Evolutionary conservation across 2,888 invertebrate species (phyloP).

Genomic region (Deilephila porcellus): DNA sequence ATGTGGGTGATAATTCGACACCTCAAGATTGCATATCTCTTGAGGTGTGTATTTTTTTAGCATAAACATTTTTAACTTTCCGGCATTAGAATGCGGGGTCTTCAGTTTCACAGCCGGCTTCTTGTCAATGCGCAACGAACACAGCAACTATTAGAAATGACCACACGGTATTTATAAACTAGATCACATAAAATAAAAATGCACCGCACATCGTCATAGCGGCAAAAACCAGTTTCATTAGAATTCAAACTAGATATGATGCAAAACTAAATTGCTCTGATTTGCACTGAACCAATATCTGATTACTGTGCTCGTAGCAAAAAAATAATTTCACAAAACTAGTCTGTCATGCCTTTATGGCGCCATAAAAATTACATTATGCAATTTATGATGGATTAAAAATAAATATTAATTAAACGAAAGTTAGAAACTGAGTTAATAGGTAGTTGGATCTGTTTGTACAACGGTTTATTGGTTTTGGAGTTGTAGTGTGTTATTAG

Average conservation of each 20-base stretch:
- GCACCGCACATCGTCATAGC: constrained; percentile 33
- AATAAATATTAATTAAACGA: constrained; percentile 40
- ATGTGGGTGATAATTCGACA: too few relatives aligned
- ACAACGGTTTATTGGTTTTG: constrained; percentile 43
- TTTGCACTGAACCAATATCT: constrained; percentile 42
- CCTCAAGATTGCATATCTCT: too few relatives aligned
- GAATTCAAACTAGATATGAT: constrained; percentile 36
- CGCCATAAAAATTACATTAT: constrained; percentile 49
- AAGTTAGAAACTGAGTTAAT: constrained; percentile 34
- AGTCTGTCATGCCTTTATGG: constrained; percentile 41
- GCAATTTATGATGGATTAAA: constrained; percentile 48
- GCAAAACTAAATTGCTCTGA: constrained; percentile 47
- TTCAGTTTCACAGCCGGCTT: too few relatives aligned
- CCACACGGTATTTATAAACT: constrained; percentile 7
- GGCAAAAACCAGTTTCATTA: constrained; percentile 39
- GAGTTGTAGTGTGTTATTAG: constrained; percentile 35
- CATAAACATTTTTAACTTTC: too few relatives aligned
- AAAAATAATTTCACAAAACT: constrained; percentile 42
- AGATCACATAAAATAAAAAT: constrained; percentile 26
- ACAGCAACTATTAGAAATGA: background rate
- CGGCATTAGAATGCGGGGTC: too few relatives aligned
- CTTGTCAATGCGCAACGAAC: too few relatives aligned
- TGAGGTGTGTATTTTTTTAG: too few relatives aligned
- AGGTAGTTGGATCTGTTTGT: constrained; percentile 34
- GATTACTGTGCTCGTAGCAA: constrained; percentile 35